Conservation (phyloP, 2,113 vertebrate species). For the Lycaon pictus region DNA sequence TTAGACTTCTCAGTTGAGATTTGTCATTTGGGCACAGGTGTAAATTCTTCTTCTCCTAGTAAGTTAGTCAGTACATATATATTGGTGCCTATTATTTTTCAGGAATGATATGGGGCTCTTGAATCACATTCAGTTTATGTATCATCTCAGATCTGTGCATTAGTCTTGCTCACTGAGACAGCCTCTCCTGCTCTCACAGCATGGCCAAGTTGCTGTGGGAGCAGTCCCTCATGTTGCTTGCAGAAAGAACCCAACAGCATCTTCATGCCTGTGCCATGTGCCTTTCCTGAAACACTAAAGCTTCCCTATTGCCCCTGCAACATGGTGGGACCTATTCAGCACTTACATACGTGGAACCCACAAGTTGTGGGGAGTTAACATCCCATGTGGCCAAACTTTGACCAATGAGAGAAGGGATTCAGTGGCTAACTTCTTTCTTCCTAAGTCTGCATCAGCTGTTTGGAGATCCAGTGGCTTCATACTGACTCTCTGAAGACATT, state of each 20-base stretch:
- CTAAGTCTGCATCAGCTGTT: not conserved
- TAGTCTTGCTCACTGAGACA: not conserved
- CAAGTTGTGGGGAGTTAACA: not conserved
- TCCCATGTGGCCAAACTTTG: not conserved
- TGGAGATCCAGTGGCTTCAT: not conserved
- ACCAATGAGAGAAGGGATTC: not conserved
- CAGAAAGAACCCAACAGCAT: not conserved
- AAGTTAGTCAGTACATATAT: not conserved
- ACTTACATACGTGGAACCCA: not conserved
- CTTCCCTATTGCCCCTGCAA: not conserved
- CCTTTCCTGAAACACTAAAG: not conserved
- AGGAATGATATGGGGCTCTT: not conserved
- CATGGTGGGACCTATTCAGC: not conserved
- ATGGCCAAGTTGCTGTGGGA: not conserved
- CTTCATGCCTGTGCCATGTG: not conserved
- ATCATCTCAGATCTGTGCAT: not conserved
- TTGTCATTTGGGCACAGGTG: not conserved
- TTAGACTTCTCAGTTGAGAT: not conserved
- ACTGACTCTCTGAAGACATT: not conserved
- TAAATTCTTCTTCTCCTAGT: not conserved
- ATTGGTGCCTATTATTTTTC: not conserved
- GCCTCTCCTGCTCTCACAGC: not conserved
- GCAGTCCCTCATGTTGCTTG: not conserved
- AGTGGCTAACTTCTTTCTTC: not conserved
- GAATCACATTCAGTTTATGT: not conserved